Percentiles rank a stretch among this genome's conserved stretches.
Evolutionary conservation across 2,888 invertebrate genomes (phyloP).

Genomic region (Dusona sp.): DNA sequence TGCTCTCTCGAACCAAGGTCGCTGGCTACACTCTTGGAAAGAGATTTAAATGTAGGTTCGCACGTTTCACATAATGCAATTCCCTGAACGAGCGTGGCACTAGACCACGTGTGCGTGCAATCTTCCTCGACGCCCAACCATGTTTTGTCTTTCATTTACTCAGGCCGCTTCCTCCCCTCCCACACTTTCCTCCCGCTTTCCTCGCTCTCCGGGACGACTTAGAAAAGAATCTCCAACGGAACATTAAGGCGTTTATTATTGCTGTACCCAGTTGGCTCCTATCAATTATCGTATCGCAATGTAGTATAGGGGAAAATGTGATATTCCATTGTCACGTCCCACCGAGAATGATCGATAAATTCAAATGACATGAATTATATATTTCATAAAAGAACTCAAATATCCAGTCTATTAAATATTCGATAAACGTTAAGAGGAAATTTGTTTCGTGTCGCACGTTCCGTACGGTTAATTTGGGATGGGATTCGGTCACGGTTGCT

Average conservation of each 20-base stretch:
- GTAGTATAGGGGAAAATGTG: not conserved
- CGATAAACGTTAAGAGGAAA: not conserved
- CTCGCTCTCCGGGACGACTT: not conserved
- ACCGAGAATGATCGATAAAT: not conserved
- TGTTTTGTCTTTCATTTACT: not conserved
- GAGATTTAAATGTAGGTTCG: not conserved
- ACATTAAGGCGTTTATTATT: not conserved
- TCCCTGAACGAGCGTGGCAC: not conserved
- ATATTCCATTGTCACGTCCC: not conserved
- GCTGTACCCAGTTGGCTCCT: no score
- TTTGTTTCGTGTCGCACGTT: not conserved
- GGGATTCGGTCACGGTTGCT: not conserved
- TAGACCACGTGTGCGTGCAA: not conserved
- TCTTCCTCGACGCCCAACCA: not conserved
- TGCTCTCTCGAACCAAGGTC: not conserved
- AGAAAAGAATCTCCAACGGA: not conserved
- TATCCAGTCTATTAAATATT: not conserved
- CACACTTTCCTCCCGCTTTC: no score
- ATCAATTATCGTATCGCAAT: not conserved
- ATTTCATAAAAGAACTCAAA: not conserved
- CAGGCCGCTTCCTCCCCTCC: not conserved
- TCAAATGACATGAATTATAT: no score
- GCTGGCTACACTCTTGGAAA: not conserved
- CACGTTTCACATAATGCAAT: not conserved
- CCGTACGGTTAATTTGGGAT: not conserved